These are phyloP conservation scores for Propithecus perrieri DNA, from an alignment of 2,797 vertebrate genomes.

Conservation along the genomic window DNA sequence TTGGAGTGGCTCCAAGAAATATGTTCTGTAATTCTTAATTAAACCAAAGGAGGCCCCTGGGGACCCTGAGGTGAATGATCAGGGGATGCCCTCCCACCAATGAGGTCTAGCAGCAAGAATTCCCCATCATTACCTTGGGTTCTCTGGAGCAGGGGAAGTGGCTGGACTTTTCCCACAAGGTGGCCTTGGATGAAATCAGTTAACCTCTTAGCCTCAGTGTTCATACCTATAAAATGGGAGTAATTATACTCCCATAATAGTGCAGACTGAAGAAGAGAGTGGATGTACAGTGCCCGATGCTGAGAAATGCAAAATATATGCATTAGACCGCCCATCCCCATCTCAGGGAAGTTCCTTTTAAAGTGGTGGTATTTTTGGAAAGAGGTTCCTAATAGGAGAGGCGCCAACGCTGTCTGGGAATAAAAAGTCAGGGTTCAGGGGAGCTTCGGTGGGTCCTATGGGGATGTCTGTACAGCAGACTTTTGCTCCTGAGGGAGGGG, in stretches of 20 bases:
- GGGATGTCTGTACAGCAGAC: neutral
- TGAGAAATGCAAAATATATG: neutral
- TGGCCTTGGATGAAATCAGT: neutral
- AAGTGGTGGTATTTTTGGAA: neutral
- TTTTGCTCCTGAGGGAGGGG: neutral
- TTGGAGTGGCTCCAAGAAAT: neutral
- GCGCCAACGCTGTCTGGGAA: neutral
- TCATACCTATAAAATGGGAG: neutral
- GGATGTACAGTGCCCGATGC: neutral
- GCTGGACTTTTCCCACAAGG: neutral
- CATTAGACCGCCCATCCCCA: neutral
- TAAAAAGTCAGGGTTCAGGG: neutral
- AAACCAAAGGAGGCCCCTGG: neutral
- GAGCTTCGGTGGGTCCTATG: neutral
- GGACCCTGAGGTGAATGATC: neutral
- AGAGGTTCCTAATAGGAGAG: neutral
- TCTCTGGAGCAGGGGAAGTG: neutral
- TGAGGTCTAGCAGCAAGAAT: neutral
- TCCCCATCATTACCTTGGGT: neutral
- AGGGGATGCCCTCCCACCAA: neutral
- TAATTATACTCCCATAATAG: neutral
- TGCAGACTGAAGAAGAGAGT: neutral
- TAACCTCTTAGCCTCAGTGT: neutral
- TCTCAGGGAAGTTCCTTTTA: neutral
- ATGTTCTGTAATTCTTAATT: neutral